Conservation (phyloP, 2,888 invertebrate species). For the Drosophila ochracea region DNA sequence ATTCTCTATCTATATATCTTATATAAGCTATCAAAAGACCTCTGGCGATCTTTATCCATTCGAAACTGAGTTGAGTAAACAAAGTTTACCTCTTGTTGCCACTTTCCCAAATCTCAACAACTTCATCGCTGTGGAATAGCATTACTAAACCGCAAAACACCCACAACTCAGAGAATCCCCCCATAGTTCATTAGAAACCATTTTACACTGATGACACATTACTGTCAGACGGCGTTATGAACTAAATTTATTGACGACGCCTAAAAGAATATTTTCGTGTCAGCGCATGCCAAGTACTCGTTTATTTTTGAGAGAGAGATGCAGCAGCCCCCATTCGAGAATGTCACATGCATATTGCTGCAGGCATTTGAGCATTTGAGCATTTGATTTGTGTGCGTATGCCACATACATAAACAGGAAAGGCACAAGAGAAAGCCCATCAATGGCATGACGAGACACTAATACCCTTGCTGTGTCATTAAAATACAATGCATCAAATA, state of each 20-base stretch:
- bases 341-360: constrained; percentile 61
- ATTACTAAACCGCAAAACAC: constrained; percentile 18
- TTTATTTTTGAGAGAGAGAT: constrained; percentile 23
- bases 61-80: background rate
- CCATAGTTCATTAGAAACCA: constrained; percentile 64
- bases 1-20: background rate
- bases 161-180: constrained; percentile 17
- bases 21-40: background rate
- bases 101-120: constrained; percentile 1
- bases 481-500: background rate
- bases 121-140: constrained; percentile 15
- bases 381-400: constrained; percentile 59
- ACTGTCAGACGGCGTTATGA: constrained; percentile 73
- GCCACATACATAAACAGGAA: constrained; percentile 28
- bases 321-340: constrained; percentile 11
- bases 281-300: constrained; percentile 71
- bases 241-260: constrained; percentile 75
- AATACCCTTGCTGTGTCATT: constrained; percentile 42
- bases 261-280: constrained; percentile 69
- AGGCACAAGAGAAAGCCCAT: constrained; percentile 24
- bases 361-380: constrained; percentile 61
- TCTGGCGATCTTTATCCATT: background rate
- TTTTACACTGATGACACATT: constrained; percentile 77
- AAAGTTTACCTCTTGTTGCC: constrained; percentile 1
- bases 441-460: constrained; percentile 39